Evolutionary conservation across 2,113 vertebrate species (phyloP), one percentile per base, ranked within the genome.

Genomic region (Tylochromis polylepis): DNA sequence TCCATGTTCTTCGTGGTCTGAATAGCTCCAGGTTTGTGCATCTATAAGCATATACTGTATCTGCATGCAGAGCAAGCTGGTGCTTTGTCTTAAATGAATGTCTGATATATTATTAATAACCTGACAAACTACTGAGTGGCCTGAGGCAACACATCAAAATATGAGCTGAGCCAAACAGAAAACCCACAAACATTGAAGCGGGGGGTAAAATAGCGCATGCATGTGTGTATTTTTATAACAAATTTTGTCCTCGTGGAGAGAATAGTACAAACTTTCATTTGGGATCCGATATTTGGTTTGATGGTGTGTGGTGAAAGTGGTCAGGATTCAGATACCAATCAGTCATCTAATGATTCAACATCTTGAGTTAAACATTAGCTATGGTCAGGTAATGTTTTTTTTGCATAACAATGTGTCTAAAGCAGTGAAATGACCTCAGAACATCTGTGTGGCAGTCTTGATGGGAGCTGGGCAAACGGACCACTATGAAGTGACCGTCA

Each of bases 31-130:
- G 67, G 41, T 75, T 1, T 49, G 67, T 27, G 41, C 41, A 75
- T 75, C 67, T 49, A 29, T 75, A 75, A 31, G 43, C 43, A 8
- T 5, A 16, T 46, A 3, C 10, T 8, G 43, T 43, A 11, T 72
- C 14, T 1, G 67, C 22, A 72, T 18, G 67, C 67, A 72, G 67
- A 46, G 41, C 70, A 29, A 75, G 43, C 70, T 75, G 4, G 6
- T 49, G 43, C 70, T 75, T 75, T 75, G 41, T 75, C 70, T 75
- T 75, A 51, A 75, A 49, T 75, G 70, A 49, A 75, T 7, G 41
- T 75, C 70, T 75, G 70, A 75, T 75, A 75, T 75, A 75, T 75
- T 75, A 75, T 75, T 75, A 75, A 75, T 49, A 75, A 75, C 70
- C 70, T 75, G 70, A 75, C 70, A 75, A 75, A 75, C 70, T 51